Percentiles rank a stretch among this genome's conserved stretches.
These are phyloP conservation scores for Aptenodytes patagonicus DNA, from an alignment of 2,113 vertebrate species.

Conservation along the genomic window DNA sequence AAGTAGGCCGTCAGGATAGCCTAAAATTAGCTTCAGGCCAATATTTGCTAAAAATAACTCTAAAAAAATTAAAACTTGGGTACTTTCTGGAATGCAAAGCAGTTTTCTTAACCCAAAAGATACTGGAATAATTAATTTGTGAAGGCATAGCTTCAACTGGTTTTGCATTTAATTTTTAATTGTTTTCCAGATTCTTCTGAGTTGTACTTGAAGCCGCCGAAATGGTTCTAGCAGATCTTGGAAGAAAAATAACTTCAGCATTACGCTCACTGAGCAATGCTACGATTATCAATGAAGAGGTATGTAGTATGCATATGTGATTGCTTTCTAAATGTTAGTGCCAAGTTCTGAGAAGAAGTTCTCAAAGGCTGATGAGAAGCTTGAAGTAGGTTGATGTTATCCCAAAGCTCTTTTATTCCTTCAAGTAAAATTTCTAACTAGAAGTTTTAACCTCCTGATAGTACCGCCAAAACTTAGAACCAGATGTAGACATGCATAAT, in stretches of 20 bases:
- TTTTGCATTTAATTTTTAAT: not conserved
- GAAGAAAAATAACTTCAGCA: constrained; percentile 97
- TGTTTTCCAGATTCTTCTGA: constrained; percentile 57
- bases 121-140: not conserved
- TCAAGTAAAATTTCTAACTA: not conserved
- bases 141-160: not conserved
- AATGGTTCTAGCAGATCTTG: constrained; percentile 97
- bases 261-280: constrained; percentile 98
- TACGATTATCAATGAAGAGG: constrained; percentile 99
- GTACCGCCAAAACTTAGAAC: not conserved
- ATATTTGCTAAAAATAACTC: constrained; percentile 18
- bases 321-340: too few species aligned
- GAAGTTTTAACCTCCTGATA: not conserved
- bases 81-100: not conserved
- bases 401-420: not conserved
- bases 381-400: not conserved
- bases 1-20: constrained; percentile 7
- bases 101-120: not conserved
- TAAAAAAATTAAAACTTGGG: not conserved
- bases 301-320: constrained; percentile 19
- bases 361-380: not conserved
- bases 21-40: constrained; percentile 21
- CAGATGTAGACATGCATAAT: not conserved
- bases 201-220: constrained; percentile 66
- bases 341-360: not conserved